Conservation (phyloP, 1,140 invertebrate genomes). For the Bilobella aurantiaca region DNA sequence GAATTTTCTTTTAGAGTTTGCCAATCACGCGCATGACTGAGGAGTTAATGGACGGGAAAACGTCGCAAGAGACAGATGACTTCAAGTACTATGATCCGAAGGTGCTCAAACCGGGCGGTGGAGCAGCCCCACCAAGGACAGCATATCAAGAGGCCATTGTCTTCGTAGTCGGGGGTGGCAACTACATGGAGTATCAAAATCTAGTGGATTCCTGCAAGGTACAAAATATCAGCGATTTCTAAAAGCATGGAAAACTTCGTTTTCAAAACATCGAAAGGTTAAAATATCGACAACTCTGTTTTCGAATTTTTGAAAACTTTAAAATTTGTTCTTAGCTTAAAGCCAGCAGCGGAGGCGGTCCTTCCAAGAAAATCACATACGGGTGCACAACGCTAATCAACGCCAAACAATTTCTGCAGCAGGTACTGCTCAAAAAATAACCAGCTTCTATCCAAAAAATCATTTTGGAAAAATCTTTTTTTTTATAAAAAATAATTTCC, state of each 20-base stretch:
- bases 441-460: no score
- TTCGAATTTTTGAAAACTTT: slow-evolving; percentile 9
- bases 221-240: slow-evolving; percentile 28
- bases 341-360: slow-evolving; percentile 53
- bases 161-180: slow-evolving; percentile 94
- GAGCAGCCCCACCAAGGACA: slow-evolving; percentile 42
- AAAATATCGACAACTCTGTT: slow-evolving; percentile 9
- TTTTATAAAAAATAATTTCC: no score
- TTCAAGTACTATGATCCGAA: slow-evolving; percentile 89
- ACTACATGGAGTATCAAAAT: slow-evolving; percentile 99
- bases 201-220: slow-evolving; percentile 87
- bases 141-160: slow-evolving; percentile 79
- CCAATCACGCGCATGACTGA: slow-evolving; percentile 86
- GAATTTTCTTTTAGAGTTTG: slow-evolving; percentile 54
- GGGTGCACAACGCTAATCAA: slow-evolving; percentile 87
- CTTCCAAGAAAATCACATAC: slow-evolving; percentile 75
- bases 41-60: slow-evolving; percentile 74
- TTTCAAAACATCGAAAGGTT: neutral
- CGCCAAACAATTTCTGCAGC: slow-evolving; percentile 83
- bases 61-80: slow-evolving; percentile 64
- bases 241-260: no score
- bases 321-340: slow-evolving; percentile 9
- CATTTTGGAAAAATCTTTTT: no score
- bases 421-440: no score
- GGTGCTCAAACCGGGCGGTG: slow-evolving; percentile 62